phyloP scores from a whole-genome alignment of 2,888 invertebrate genomes.

The Nemurella pictetii region DNA sequence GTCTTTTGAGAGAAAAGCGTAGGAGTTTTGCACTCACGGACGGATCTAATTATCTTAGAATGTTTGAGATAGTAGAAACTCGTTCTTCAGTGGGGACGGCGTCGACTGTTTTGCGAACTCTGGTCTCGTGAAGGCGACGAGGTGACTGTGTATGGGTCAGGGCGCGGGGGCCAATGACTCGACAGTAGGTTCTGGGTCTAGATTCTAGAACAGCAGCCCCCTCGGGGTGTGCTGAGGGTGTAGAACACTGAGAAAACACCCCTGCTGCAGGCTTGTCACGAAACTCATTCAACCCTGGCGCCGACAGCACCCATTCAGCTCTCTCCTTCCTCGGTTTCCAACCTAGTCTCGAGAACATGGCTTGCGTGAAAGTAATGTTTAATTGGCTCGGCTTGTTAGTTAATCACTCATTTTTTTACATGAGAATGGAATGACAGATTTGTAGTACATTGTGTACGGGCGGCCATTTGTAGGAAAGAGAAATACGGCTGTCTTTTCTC shows the following conservation, averaged over 20 bases:
- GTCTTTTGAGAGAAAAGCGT: background rate
- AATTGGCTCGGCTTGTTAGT: background rate
- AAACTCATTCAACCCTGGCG: background rate
- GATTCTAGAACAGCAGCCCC: background rate
- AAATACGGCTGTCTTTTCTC: background rate
- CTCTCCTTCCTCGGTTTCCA: too few species aligned
- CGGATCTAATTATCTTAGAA: slow-evolving; percentile 9
- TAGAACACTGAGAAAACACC: background rate
- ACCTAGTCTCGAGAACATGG: background rate
- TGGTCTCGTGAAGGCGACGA: background rate
- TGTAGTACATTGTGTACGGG: background rate
- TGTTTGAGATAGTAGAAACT: background rate
- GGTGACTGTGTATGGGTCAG: background rate
- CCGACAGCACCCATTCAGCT: background rate
- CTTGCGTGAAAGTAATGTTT: background rate
- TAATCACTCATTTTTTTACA: background rate
- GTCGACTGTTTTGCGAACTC: background rate
- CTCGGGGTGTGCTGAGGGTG: background rate
- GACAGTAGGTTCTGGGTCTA: too few species aligned
- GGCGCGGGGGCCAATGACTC: background rate
- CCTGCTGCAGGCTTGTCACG: background rate
- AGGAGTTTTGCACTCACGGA: slow-evolving; percentile 11
- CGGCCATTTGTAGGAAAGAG: too few species aligned
- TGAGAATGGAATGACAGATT: background rate
- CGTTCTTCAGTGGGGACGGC: background rate